phyloP scores from a whole-genome alignment of 2,888 invertebrate species.

The Drosophila basisetae region DNA sequence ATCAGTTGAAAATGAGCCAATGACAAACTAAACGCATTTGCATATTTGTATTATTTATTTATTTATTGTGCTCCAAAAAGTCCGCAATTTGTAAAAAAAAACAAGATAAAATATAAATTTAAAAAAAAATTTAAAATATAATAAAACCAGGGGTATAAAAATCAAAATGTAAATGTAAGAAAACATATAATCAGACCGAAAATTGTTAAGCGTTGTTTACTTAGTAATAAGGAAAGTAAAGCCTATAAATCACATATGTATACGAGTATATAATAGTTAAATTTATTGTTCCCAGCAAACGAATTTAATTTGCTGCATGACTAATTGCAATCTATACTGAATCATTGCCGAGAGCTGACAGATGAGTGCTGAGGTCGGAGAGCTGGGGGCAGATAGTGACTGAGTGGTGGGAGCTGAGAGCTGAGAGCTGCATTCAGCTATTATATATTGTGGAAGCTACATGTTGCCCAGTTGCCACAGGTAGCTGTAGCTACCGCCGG shows the following conservation, averaged over 20 bases:
- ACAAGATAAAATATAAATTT: neutral
- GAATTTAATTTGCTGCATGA: constrained; percentile 26
- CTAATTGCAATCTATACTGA: constrained; percentile 25
- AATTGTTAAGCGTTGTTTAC: neutral
- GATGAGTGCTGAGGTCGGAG: neutral
- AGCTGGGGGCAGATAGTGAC: neutral
- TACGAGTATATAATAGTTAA: neutral
- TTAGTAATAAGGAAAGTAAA: neutral
- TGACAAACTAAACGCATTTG: constrained; percentile 23
- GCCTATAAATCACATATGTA: neutral
- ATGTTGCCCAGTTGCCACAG: neutral
- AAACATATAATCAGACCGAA: neutral
- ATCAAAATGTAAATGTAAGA: neutral
- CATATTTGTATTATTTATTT: constrained; percentile 5
- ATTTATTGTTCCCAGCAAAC: constrained; percentile 8
- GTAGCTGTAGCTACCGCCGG: neutral
- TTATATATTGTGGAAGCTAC: neutral
- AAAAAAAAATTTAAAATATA: neutral
- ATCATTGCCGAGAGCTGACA: neutral
- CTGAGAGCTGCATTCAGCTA: neutral
- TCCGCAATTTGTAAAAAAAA: neutral
- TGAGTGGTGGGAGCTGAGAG: neutral
- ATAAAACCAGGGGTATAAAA: neutral
- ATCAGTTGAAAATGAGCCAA: constrained; percentile 6
- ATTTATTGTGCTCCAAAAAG: neutral